Evolutionary conservation across 1,140 invertebrate genomes (phyloP).

Genomic region (Ceratitis capitata): DNA sequence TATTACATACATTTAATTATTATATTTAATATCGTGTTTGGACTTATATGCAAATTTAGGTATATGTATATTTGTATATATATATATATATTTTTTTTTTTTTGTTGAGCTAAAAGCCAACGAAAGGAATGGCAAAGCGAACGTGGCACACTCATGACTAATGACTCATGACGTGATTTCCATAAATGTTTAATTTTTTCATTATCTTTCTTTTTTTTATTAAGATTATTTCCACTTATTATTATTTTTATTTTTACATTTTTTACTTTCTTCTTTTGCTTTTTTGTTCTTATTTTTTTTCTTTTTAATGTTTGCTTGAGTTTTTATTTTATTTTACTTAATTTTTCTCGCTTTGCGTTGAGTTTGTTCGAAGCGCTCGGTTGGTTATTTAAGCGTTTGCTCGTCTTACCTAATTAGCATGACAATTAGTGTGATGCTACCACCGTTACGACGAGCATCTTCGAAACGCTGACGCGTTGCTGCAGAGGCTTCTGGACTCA

Average conservation of each 20-base stretch:
- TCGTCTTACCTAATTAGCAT: conserved; percentile 25
- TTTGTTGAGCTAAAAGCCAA: background rate
- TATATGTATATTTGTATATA: background rate
- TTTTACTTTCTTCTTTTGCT: background rate
- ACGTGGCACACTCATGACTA: background rate
- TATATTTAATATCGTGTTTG: background rate
- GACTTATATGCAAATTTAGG: background rate
- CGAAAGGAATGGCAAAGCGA: background rate
- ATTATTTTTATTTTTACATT: too few species aligned
- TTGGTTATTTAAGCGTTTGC: background rate
- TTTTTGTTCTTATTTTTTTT: background rate
- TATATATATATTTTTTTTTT: background rate
- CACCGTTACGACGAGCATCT: conserved; percentile 23
- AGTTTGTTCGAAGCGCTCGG: background rate
- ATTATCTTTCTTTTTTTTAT: background rate
- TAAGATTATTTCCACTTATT: too few species aligned
- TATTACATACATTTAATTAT: background rate
- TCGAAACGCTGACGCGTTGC: too few species aligned
- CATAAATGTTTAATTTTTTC: background rate
- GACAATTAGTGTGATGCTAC: conserved; percentile 31
- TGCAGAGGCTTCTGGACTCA: background rate
- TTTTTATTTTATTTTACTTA: background rate
- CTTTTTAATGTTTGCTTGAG: background rate
- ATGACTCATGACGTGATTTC: background rate
- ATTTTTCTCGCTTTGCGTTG: background rate